Evolutionary conservation across 2,888 invertebrate genomes (phyloP).

Genomic region (Cancer borealis): DNA sequence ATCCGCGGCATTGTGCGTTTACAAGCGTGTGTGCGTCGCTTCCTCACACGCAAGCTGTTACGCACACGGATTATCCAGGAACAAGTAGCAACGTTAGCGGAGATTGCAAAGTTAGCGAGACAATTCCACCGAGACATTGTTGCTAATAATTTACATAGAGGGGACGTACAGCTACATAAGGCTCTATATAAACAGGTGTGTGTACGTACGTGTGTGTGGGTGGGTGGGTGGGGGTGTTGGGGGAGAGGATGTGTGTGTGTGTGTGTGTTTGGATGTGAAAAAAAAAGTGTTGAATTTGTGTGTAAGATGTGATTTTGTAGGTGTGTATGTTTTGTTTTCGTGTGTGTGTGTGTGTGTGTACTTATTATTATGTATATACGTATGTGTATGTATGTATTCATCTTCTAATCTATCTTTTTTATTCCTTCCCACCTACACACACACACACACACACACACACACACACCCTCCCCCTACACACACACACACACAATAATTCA

Average conservation of each 20-base stretch:
- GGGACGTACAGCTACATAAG: constrained; percentile 75
- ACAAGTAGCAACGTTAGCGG: constrained; percentile 71
- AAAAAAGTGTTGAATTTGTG: not conserved
- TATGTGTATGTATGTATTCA: not conserved
- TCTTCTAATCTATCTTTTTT: too few relatives aligned
- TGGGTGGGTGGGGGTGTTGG: not conserved
- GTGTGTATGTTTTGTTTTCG: not conserved
- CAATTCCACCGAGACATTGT: constrained; percentile 76
- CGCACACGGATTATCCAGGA: constrained; percentile 69
- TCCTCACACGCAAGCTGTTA: constrained; percentile 54
- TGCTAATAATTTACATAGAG: constrained; percentile 75
- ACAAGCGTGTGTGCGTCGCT: constrained; percentile 63
- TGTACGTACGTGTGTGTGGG: not conserved
- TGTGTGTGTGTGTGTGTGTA: not conserved
- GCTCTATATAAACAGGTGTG: constrained; percentile 75
- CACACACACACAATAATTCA: too few relatives aligned
- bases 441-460: too few relatives aligned
- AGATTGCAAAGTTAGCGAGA: constrained; percentile 74
- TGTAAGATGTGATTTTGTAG: not conserved
- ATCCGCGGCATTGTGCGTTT: constrained; percentile 51
- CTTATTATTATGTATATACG: not conserved
- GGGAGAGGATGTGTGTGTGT: not conserved
- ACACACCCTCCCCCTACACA: too few relatives aligned
- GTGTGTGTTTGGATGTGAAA: not conserved
- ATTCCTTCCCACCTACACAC: too few relatives aligned